A percentile compares a stretch with the other conserved stretches of the same genome.
phyloP scores from a whole-genome alignment of 2,113 vertebrate species.

The Xenopus laevis region DNA sequence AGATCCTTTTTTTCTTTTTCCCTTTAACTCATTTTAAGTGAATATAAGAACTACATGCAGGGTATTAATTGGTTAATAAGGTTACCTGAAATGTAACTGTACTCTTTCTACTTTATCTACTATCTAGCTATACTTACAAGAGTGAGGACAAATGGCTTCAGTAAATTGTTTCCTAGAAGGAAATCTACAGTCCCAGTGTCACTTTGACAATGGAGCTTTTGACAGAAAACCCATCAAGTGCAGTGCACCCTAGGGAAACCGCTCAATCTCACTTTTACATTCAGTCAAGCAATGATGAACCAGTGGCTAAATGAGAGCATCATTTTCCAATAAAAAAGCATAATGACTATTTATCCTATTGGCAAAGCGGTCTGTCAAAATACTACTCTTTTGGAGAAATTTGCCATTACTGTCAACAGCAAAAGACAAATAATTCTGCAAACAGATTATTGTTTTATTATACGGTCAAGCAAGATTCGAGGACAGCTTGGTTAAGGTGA shows the following conservation, averaged over 20 bases:
- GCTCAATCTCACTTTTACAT: slow-evolving; percentile 63
- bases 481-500: slow-evolving; percentile 37
- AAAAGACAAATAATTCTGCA: not conserved
- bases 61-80: slow-evolving; percentile 53
- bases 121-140: slow-evolving; percentile 39
- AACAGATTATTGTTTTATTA: slow-evolving; percentile 32
- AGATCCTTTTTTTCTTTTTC: slow-evolving; percentile 24
- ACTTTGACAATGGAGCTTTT: slow-evolving; percentile 82
- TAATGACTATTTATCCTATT: slow-evolving; percentile 56
- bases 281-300: slow-evolving; percentile 64
- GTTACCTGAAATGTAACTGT: slow-evolving; percentile 50
- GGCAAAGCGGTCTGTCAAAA: slow-evolving; percentile 43
- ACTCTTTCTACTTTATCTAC: slow-evolving; percentile 3
- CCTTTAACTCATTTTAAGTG: not conserved
- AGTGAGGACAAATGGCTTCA: slow-evolving; percentile 53
- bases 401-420: slow-evolving; percentile 38
- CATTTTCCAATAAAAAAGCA: slow-evolving; percentile 71
- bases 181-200: slow-evolving; percentile 67
- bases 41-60: slow-evolving; percentile 39
- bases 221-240: slow-evolving; percentile 78
- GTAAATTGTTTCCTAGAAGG: slow-evolving; percentile 77
- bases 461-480: slow-evolving; percentile 12
- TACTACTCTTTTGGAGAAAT: slow-evolving; percentile 7
- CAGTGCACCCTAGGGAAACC: slow-evolving; percentile 65
- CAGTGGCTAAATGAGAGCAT: slow-evolving; percentile 72